Base-by-base conservation (phyloP, 2,797 vertebrate species). In the Muraenolepis orangiensis region DNA sequence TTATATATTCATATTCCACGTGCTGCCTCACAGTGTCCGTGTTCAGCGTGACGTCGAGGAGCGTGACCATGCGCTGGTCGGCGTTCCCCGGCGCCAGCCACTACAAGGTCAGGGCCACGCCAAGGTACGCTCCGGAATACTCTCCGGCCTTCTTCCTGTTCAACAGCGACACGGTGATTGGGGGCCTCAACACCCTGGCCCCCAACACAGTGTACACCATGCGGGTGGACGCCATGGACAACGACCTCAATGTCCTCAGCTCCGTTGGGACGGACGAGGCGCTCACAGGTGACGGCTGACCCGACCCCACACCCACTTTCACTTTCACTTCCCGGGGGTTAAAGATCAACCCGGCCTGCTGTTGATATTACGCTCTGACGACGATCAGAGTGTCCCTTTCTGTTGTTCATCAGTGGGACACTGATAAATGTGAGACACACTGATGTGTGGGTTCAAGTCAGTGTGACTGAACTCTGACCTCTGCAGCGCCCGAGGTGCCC, bases 401-500 rank as follows among this genome's bases (percentile, higher is more conserved):
- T 46, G n/a, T 46, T 46, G 8, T 7, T n/a, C 51, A 57, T 2
- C 5, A n/a, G 18, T 46, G 57, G 36, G n/a, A n/a, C n/a, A n/a
- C n/a, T n/a, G n/a, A n/a, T n/a, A n/a, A n/a, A n/a, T n/a, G n/a
- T n/a, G n/a, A n/a, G n/a, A n/a, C n/a, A n/a, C n/a, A n/a, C n/a
- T n/a, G n/a, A n/a, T n/a, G n/a, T n/a, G n/a, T n/a, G n/a, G 31
- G 66, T 34, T 11, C 40, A 16, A 23, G 0, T 72, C 8, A 57
- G 32, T 61, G 16, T 69, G 42, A 31, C 28, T 61, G 40, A 34
- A n/a, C 2, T 76, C 36, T 81, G 40, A 6, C 31, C 26, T 6
- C 71, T 70, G 12, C 77, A 98, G 97, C 95, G 81, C 95, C 96
- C 6, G 94, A 95, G 6, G 84, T 92, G 40, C 96, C 98, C 32